These are phyloP conservation scores for Enteromius fasciolatus DNA, from an alignment of 2,797 vertebrate species.

Conservation along the genomic window DNA sequence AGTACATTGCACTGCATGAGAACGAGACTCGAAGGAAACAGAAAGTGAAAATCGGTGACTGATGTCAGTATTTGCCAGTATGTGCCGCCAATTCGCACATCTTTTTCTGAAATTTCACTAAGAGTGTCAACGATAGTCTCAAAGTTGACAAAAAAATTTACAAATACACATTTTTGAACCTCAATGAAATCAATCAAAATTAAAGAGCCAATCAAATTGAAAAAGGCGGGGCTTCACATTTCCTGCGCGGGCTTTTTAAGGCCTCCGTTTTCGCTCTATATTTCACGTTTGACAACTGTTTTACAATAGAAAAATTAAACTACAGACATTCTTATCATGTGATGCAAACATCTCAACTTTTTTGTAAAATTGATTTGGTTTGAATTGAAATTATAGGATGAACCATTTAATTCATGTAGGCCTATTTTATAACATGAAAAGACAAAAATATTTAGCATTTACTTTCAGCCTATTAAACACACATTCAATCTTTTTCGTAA, in stretches of 20 bases:
- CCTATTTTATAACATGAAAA: not conserved
- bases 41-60: not conserved
- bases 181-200: not conserved
- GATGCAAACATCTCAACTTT: not conserved
- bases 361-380: not conserved
- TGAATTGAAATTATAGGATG: not conserved
- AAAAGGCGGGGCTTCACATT: not conserved
- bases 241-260: not conserved
- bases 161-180: not conserved
- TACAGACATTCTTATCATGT: not conserved
- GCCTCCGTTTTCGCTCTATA: not conserved
- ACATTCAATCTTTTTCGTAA: not conserved
- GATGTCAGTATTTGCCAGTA: not conserved
- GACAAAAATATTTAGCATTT: not conserved
- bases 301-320: not conserved
- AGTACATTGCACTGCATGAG: not conserved
- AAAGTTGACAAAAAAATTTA: not conserved
- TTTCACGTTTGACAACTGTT: not conserved
- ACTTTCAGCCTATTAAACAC: not conserved
- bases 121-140: slow-evolving; percentile 3
- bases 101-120: not conserved
- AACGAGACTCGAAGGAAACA: not conserved
- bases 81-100: not conserved
- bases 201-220: not conserved
- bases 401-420: not conserved